Percentiles rank a stretch among this genome's conserved stretches.
phyloP scores from a whole-genome alignment of 1,140 invertebrate species.

The Tenebrio molitor region DNA sequence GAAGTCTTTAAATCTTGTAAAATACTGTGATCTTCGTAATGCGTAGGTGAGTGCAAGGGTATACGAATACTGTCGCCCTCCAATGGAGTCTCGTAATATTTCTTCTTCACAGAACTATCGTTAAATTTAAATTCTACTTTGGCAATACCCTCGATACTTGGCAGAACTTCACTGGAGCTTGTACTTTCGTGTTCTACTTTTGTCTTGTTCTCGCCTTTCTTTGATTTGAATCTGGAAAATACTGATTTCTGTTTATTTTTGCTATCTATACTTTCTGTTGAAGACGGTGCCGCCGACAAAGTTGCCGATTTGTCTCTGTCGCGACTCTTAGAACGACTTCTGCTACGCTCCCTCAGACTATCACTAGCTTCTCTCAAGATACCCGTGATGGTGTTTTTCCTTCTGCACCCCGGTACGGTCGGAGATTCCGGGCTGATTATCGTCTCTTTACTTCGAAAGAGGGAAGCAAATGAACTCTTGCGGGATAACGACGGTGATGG shows the following conservation, averaged over 20 bases:
- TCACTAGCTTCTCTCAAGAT: conserved; percentile 64
- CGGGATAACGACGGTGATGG: conserved; percentile 77
- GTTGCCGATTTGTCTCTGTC: conserved; percentile 65
- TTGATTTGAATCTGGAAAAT: conserved; percentile 74
- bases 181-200: conserved; percentile 56
- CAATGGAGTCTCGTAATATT: conserved; percentile 73
- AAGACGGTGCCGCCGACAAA: conserved; percentile 59
- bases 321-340: conserved; percentile 76
- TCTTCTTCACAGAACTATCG: conserved; percentile 52
- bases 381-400: conserved; percentile 60
- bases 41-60: conserved; percentile 76
- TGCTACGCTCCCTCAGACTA: conserved; percentile 63
- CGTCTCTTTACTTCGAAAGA: conserved; percentile 77
- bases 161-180: conserved; percentile 65
- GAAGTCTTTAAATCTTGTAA: conserved; percentile 60
- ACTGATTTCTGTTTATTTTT: conserved; percentile 73
- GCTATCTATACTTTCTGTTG: conserved; percentile 63
- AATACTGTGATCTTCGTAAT: conserved; percentile 68
- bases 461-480: conserved; percentile 83
- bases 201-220: conserved; percentile 62
- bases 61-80: conserved; percentile 74
- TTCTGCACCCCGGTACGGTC: conserved; percentile 60
- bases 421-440: conserved; percentile 78
- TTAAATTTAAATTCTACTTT: conserved; percentile 63
- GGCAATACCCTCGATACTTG: conserved; percentile 58